Evolutionary conservation across 2,888 invertebrate species (phyloP), one percentile per base, ranked within the genome.

Genomic region (Nasonia oneida): DNA sequence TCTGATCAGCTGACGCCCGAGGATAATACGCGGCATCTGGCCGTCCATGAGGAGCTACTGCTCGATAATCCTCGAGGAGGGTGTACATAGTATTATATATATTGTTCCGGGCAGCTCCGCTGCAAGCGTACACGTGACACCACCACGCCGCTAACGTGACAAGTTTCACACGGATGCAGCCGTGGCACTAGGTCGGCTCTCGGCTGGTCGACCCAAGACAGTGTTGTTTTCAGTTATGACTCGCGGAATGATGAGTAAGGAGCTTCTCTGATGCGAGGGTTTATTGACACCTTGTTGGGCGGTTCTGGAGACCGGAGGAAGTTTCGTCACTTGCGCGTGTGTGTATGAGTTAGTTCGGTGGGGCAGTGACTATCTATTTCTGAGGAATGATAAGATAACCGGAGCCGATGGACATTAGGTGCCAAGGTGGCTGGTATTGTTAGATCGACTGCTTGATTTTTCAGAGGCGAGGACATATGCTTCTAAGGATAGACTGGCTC

Each of bases 351-450:
- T 18, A 1, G 10, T 23, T 37, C 6, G 39, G 70, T 18, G n/a
- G 12, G 15, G 42, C 73, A 42, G 39, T 14, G 42, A 39, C n/a
- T 23, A 71, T 18, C 71, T 15, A 39, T 18, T 39, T 37, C 37
- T 39, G 8, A 39, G 33, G 29, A 33, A 33, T 67, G 81, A 82
- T 82, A 82, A 82, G 74, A 74, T 81, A 74, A 81, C 2, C 8
- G 0, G 0, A 12, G 23, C 18, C 42, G 6, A 47, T 50, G 47
- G 74, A 64, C 61, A 53, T 23, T 64, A 42, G 50, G 33, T 23
- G 37, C 42, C 14, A 23, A 70, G 70, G n/a, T 53, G 53, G 18
- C 50, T 6, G 37, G 4, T 18, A 29, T 15, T 1, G 70, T 18
- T 12, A 39, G 67, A 47, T 42, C 10, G 10, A 18, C 37, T 37